A percentile compares a stretch with the other conserved stretches of the same genome.
Evolutionary conservation across 2,113 vertebrate genomes (phyloP).

Genomic region (Gobio gobio): DNA sequence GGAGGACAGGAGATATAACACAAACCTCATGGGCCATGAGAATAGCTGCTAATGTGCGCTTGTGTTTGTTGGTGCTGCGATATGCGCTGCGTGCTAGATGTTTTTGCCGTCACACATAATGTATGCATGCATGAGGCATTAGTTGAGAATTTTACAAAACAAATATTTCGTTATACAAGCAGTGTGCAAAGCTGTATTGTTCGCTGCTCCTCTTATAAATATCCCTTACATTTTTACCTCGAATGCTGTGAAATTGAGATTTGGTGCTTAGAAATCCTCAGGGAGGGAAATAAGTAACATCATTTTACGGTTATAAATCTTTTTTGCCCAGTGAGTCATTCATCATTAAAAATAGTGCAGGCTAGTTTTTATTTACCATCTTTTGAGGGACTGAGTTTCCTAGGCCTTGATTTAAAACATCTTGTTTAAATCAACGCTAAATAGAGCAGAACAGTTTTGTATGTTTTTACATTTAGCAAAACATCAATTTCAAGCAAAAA

Average conservation of each 20-base stretch:
- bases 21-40: conserved; percentile 55
- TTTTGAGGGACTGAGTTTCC: background rate
- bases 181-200: conserved; percentile 26
- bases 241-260: background rate
- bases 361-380: background rate
- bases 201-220: background rate
- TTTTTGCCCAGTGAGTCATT: background rate
- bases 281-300: background rate
- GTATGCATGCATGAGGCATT: background rate
- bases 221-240: background rate
- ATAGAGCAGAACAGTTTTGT: background rate
- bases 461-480: background rate
- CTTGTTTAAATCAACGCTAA: conserved; percentile 31
- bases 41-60: conserved; percentile 15
- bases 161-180: conserved; percentile 3
- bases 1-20: conserved; percentile 42
- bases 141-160: conserved; percentile 29
- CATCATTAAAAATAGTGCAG: background rate
- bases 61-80: background rate
- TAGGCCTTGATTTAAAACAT: background rate
- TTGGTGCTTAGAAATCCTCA: background rate
- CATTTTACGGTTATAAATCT: background rate
- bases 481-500: background rate
- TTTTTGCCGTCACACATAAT: background rate
- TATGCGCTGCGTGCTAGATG: background rate